A percentile compares a stretch with the other conserved stretches of the same genome.
phyloP scores from a whole-genome alignment of 2,113 vertebrate genomes.

The Dasyurus viverrinus region DNA sequence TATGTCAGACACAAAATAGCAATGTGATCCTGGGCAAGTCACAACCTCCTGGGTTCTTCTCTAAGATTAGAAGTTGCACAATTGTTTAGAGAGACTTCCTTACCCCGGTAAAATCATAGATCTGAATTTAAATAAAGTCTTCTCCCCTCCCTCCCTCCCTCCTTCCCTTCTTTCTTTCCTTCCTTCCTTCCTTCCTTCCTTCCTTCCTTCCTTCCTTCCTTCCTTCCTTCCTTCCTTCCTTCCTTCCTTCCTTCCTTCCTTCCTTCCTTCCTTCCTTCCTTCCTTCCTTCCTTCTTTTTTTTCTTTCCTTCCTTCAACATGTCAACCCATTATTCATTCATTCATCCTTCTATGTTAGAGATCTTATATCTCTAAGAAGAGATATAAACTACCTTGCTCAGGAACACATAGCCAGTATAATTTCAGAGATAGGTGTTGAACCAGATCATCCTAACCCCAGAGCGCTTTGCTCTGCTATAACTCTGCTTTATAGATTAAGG shows the following conservation, averaged over 20 bases:
- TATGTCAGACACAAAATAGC: neutral
- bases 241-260: neutral
- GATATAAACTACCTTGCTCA: neutral
- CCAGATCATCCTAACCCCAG: neutral
- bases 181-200: rapidly evolving
- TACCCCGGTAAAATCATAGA: neutral
- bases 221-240: neutral
- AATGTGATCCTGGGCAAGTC: neutral
- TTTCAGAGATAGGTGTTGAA: neutral
- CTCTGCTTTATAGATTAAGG: neutral
- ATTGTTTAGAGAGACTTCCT: neutral
- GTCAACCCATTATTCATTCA: neutral
- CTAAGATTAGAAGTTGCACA: neutral
- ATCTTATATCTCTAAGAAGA: neutral
- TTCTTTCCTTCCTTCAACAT: neutral
- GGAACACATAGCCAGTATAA: neutral
- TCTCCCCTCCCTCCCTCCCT: neutral
- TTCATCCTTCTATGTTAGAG: neutral
- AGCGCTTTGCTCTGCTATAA: neutral
- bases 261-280: neutral
- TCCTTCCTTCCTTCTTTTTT: neutral
- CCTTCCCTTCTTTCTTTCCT: rapidly evolving
- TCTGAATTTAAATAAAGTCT: neutral
- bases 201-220: neutral
- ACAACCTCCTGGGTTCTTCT: neutral